Evolutionary conservation across 2,113 vertebrate genomes (phyloP), one percentile per base, ranked within the genome.

Genomic region (Pseudopodoces humilis): DNA sequence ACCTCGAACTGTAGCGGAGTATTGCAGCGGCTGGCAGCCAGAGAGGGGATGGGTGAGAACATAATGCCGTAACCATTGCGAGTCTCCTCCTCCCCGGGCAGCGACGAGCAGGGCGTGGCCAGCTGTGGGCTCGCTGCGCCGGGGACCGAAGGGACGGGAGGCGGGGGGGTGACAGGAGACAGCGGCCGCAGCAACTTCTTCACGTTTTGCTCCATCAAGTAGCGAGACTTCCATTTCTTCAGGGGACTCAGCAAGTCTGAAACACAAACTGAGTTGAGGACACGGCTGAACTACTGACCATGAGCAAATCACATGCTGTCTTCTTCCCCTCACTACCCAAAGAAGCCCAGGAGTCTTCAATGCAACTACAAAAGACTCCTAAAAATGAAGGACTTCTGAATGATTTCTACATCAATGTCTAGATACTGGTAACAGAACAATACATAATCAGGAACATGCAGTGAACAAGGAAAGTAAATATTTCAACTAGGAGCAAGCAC

Each of bases 1-100:
- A 99, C 99, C 98, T 99, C 99, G 92, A 99, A 99, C 94, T 99
- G 99, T 97, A 99, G 98, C 58, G 99, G 99, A 79, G 99, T 99
- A 98, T 99, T 99, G 98, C 99, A 99, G 98, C 99, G 99, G 97
- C 99, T 99, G 97, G 99, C 97, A 90, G 99, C 98, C 95, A 98
- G 98, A 12, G 99, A 99, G 75, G 98, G 97, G 94, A 99, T 97
- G 24, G 99, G 99, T 10, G 99, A 99, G 97, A 98, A 99, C 88
- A 97, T 86, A 58, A 98, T 43, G 90, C 98, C 97, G 13, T 98
- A 98, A 72, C 98, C 98, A 63, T 98, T 98, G 72, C 97, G 98
- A 72, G 95, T 97, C 83, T 99, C 98, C 71, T 98, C 98, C 83
- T 98, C 98, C 56, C 96, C 98, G 19, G 98, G 97, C 79, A 98